phyloP scores from a whole-genome alignment of 2,888 invertebrate species.

The Sthenelais limicola region DNA sequence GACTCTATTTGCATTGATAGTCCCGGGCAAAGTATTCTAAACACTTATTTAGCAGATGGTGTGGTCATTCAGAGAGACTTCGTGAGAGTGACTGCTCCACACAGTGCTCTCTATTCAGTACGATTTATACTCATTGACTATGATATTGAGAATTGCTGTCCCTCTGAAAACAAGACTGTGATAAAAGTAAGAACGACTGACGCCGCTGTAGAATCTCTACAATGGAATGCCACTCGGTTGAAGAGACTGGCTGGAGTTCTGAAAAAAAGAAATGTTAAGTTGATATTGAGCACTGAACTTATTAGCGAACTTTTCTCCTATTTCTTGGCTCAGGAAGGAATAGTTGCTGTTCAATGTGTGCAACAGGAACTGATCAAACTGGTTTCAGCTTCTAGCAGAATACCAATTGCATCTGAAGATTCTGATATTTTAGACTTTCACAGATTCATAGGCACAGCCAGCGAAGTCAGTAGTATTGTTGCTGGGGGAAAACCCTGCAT shows the following conservation, averaged over 20 bases:
- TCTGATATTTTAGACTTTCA: neutral
- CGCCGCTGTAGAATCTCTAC: neutral
- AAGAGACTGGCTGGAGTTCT: neutral
- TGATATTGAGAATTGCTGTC: neutral
- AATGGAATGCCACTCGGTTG: neutral
- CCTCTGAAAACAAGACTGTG: neutral
- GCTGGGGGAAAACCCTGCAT: neutral
- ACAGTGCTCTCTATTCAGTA: neutral
- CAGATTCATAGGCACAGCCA: neutral
- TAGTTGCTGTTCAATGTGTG: neutral
- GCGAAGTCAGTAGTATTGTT: neutral
- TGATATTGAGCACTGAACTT: neutral
- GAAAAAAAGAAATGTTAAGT: neutral
- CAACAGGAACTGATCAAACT: neutral
- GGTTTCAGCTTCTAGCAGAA: neutral
- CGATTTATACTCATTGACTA: neutral
- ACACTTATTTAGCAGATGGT: neutral
- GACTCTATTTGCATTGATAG: neutral
- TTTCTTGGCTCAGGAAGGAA: neutral
- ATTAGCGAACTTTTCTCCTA: neutral
- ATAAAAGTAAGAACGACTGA: neutral
- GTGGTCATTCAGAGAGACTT: neutral
- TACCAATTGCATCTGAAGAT: neutral
- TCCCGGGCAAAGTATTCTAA: neutral
- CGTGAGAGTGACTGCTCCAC: neutral